Conservation (phyloP, 2,888 invertebrate genomes). For the Globia sparganii region DNA sequence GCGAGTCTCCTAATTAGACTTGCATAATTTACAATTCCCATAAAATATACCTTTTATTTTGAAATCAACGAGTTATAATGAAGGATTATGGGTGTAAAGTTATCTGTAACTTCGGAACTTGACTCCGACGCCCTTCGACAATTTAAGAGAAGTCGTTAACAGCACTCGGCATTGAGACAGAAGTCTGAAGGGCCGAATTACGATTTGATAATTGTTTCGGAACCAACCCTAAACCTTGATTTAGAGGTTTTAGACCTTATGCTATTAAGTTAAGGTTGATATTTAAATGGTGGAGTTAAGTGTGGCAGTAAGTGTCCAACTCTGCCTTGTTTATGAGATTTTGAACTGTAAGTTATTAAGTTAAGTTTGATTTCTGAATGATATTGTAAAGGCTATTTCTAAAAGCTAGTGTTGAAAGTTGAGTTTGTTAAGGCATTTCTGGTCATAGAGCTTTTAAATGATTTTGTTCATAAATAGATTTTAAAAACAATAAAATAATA, state of each 20-base stretch:
- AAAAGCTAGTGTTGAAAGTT: not conserved
- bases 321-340: not conserved
- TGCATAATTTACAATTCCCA: constrained; percentile 31
- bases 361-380: not conserved
- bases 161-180: constrained; percentile 48
- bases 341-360: not conserved
- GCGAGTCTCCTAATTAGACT: not conserved
- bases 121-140: constrained; percentile 29
- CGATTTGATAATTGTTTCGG: constrained; percentile 60
- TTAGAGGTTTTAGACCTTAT: not conserved
- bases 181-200: constrained; percentile 43
- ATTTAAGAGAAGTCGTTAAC: constrained; percentile 55
- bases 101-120: constrained; percentile 43
- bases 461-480: not conserved
- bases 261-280: not conserved
- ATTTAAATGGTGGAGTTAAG: constrained; percentile 8
- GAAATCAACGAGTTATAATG: constrained; percentile 44
- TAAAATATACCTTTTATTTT: constrained; percentile 41
- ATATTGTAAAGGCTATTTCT: not conserved
- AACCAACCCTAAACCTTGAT: constrained; percentile 14
- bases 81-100: constrained; percentile 39
- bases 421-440: not conserved
- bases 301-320: not conserved
- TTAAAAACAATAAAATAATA: too few relatives aligned
- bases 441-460: not conserved